These are phyloP conservation scores for Tridacna gigas DNA, from an alignment of 2,888 invertebrate species.

Conservation along the genomic window DNA sequence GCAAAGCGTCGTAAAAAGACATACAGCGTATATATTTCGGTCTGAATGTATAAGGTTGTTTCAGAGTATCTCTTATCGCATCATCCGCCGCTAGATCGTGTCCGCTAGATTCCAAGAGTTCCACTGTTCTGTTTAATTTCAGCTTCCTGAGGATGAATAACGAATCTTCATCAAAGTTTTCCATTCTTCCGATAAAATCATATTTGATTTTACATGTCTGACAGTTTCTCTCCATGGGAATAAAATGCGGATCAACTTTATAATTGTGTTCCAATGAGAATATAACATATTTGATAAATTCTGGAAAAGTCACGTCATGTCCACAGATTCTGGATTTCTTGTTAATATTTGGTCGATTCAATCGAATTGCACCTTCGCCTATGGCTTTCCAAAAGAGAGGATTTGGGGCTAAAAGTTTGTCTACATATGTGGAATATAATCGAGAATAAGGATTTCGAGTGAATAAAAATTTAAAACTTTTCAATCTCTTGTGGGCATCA, in stretches of 20 bases:
- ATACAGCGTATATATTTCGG: conserved; percentile 47
- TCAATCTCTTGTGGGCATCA: background rate
- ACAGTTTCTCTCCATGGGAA: conserved; percentile 67
- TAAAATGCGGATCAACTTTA: conserved; percentile 67
- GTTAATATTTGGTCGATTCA: conserved; percentile 35
- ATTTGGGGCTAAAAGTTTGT: conserved; percentile 74
- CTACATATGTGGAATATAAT: conserved; percentile 71
- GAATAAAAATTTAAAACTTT: conserved; percentile 63
- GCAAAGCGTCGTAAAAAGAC: conserved; percentile 60
- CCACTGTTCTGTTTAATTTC: conserved; percentile 25
- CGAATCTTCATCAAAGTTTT: conserved; percentile 65
- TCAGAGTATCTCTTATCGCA: conserved; percentile 43
- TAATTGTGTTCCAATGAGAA: conserved; percentile 47
- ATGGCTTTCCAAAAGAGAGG: conserved; percentile 68
- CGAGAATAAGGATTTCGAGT: conserved; percentile 71
- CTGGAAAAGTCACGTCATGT: conserved; percentile 71
- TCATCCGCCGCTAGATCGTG: conserved; percentile 35
- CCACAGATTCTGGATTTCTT: conserved; percentile 56
- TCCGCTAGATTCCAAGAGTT: conserved; percentile 33
- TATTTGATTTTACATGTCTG: conserved; percentile 66
- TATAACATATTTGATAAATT: conserved; percentile 70
- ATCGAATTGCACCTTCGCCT: conserved; percentile 54
- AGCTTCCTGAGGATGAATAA: conserved; percentile 31
- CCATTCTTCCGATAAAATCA: conserved; percentile 70
- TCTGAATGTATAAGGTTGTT: conserved; percentile 38